phyloP scores from a whole-genome alignment of 2,113 vertebrate species.

The Indri indri region DNA sequence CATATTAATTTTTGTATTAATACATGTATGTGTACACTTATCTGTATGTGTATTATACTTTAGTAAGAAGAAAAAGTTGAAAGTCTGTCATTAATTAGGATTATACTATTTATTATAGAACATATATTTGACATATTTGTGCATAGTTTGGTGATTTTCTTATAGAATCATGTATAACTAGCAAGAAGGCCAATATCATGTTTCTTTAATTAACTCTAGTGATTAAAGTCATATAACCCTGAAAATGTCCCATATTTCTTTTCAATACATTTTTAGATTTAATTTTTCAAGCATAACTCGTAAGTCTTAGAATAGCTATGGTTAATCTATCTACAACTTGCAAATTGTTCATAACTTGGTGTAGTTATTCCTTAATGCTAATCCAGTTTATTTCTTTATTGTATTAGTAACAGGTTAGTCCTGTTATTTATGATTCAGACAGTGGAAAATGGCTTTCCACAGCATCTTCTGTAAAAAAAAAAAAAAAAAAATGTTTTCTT shows the following conservation, averaged over 20 bases:
- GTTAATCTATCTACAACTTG: slow-evolving; percentile 26
- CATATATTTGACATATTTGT: background rate
- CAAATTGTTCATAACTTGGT: background rate
- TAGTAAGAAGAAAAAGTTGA: background rate
- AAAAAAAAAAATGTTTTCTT: background rate
- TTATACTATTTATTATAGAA: background rate
- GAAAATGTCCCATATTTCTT: background rate
- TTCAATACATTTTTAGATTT: background rate
- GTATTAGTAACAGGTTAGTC: background rate
- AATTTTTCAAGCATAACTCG: slow-evolving; percentile 32
- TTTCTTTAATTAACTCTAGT: background rate
- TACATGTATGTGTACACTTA: background rate
- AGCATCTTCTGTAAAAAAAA: background rate
- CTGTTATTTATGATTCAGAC: background rate
- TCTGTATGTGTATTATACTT: background rate
- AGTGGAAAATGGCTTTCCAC: background rate
- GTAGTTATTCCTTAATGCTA: slow-evolving; percentile 18
- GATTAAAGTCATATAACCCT: background rate
- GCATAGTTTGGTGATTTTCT: background rate
- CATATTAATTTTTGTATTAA: background rate
- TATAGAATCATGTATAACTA: background rate
- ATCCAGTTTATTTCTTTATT: background rate
- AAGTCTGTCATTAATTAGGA: background rate
- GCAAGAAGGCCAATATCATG: background rate
- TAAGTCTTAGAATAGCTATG: background rate